phyloP scores from a whole-genome alignment of 2,113 vertebrate species.

The Chroicocephalus ridibundus region DNA sequence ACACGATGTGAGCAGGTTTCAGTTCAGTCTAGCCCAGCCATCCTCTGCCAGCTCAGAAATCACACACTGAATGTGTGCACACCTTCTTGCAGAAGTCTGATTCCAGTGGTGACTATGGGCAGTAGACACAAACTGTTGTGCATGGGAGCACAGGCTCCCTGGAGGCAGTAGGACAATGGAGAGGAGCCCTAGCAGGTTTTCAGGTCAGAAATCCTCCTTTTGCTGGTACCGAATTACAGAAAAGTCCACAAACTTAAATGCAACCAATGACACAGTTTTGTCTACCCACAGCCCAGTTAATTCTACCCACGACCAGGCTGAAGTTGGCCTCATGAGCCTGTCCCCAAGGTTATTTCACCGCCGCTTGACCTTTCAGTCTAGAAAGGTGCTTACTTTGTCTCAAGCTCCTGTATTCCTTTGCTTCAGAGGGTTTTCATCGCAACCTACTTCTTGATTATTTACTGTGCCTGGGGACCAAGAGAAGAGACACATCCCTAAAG shows the following conservation, averaged over 20 bases:
- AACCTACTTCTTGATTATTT: not conserved
- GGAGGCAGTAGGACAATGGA: not conserved
- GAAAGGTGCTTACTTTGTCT: not conserved
- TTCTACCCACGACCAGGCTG: rapidly evolving
- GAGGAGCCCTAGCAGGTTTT: not conserved
- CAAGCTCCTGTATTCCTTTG: not conserved
- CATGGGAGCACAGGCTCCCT: not conserved
- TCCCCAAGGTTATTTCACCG: not conserved
- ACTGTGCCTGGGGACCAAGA: not conserved
- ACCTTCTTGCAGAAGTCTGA: not conserved
- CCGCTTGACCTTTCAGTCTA: not conserved
- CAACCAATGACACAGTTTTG: not conserved
- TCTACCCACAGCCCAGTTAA: not conserved
- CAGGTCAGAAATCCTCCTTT: not conserved
- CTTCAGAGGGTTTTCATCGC: not conserved
- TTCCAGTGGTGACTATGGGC: not conserved
- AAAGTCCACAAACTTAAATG: not conserved
- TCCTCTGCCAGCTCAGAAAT: not conserved
- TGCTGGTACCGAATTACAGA: not conserved
- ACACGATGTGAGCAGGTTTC: not conserved
- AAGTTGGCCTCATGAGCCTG: not conserved
- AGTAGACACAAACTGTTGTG: rapidly evolving
- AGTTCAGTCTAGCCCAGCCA: not conserved
- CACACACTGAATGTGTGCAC: not conserved
- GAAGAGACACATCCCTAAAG: not conserved